A percentile compares a stretch with the other conserved stretches of the same genome.
phyloP scores from a whole-genome alignment of 2,113 vertebrate genomes.

The Elgaria multicarinata region DNA sequence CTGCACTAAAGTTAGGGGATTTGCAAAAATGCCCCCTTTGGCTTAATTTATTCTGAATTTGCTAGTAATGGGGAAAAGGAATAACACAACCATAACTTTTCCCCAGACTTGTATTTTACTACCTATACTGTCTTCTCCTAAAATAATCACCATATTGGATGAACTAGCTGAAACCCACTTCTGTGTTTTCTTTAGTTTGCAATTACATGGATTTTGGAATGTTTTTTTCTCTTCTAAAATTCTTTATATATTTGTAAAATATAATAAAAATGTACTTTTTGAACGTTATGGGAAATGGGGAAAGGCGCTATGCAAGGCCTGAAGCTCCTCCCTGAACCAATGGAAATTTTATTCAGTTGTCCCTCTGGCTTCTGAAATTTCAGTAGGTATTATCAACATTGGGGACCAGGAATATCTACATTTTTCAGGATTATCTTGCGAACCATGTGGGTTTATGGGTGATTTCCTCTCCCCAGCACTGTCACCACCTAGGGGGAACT shows the following conservation, averaged over 20 bases:
- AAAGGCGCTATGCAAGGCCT: neutral
- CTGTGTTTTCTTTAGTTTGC: too few relatives aligned
- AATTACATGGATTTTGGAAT: too few relatives aligned
- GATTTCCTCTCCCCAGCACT: too few relatives aligned
- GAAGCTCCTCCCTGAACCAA: neutral
- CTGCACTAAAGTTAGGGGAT: neutral
- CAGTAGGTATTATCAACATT: neutral
- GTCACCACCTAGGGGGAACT: too few relatives aligned
- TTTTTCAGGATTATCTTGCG: neutral
- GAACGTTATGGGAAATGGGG: neutral
- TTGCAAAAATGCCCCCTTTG: neutral
- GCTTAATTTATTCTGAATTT: neutral
- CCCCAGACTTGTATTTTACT: too few relatives aligned
- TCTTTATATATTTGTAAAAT: too few relatives aligned
- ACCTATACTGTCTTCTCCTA: too few relatives aligned
- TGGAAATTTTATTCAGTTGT: neutral
- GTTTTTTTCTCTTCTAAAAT: too few relatives aligned
- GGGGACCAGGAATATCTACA: neutral
- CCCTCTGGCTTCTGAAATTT: neutral
- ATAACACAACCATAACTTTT: too few relatives aligned
- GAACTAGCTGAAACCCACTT: too few relatives aligned
- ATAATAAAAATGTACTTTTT: too few relatives aligned
- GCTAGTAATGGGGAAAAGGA: neutral
- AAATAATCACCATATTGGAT: too few relatives aligned
- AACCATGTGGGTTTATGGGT: neutral